A percentile compares a stretch with the other conserved stretches of the same genome.
phyloP scores from a whole-genome alignment of 2,797 vertebrate species.

The Odontamblyopus lacepedii region DNA sequence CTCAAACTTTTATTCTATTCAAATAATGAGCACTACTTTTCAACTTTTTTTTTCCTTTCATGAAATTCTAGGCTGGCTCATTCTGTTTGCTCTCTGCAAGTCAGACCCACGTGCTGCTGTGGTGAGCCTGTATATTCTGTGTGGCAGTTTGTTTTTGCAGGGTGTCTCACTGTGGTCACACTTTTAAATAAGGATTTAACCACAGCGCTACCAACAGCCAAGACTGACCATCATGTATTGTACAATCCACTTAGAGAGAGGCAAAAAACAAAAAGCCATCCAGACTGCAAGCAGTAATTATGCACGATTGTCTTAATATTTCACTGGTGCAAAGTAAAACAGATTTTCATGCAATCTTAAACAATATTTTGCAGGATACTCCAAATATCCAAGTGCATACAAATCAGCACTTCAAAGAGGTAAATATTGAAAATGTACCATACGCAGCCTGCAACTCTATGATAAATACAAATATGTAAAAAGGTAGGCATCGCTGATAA shows the following conservation, averaged over 20 bases:
- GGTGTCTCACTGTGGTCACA: conserved; percentile 47
- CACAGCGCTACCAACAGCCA: conserved; percentile 49
- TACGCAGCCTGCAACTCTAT: conserved; percentile 7
- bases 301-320: background rate
- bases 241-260: conserved; percentile 49
- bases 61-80: conserved; percentile 3
- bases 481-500: conserved; percentile 16
- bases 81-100: conserved; percentile 5
- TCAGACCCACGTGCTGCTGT: conserved; percentile 12
- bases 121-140: conserved; percentile 25
- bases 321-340: background rate
- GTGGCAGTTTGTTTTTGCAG: conserved; percentile 28
- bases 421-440: conserved; percentile 8
- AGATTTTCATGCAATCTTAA: background rate
- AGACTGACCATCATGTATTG: conserved; percentile 64
- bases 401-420: conserved; percentile 5
- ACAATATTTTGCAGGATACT: conserved; percentile 15
- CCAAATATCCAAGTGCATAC: conserved; percentile 8
- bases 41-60: background rate
- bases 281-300: conserved; percentile 5
- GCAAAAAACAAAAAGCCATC: conserved; percentile 41
- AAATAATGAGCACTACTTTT: conserved; percentile 19
- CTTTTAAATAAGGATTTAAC: conserved; percentile 50
- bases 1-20: conserved; percentile 23
- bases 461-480: conserved; percentile 20